phyloP scores from a whole-genome alignment of 2,113 vertebrate species.

The Sorex araneus region DNA sequence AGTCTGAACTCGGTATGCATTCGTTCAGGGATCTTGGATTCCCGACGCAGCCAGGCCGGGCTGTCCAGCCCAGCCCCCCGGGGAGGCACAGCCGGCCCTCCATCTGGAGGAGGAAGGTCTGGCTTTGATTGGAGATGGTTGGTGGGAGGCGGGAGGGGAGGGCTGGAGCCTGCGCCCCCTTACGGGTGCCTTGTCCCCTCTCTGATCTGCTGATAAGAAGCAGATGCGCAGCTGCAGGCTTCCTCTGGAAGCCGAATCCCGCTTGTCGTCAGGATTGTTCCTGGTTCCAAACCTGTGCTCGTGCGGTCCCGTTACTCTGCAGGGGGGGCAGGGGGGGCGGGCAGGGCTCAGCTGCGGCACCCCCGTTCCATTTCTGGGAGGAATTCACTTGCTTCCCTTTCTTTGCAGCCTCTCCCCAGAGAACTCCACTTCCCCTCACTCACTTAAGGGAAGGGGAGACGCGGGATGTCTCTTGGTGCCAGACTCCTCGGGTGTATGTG shows the following conservation, averaged over 20 bases:
- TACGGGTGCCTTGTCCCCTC: not conserved
- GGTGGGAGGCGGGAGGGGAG: not conserved
- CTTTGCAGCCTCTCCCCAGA: slow-evolving; percentile 3
- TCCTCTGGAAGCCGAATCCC: not conserved
- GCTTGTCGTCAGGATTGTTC: not conserved
- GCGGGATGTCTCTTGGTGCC: not conserved
- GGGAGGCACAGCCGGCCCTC: not conserved
- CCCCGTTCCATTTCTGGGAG: not conserved
- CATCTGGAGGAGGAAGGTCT: not conserved
- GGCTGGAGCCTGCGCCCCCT: not conserved
- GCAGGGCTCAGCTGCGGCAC: not conserved
- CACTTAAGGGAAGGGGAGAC: not conserved
- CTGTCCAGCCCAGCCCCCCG: not conserved
- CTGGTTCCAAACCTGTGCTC: not conserved
- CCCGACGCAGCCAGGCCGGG: not conserved
- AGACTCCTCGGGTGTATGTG: not conserved
- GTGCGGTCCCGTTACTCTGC: not conserved
- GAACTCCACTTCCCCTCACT: not conserved
- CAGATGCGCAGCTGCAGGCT: not conserved
- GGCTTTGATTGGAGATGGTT: slow-evolving; percentile 24
- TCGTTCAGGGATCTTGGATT: not conserved
- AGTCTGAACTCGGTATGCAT: not conserved
- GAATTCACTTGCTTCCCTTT: not conserved
- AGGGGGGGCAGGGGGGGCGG: not conserved
- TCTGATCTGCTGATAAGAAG: not conserved